Base-by-base conservation (phyloP, 1,140 invertebrate genomes). In the Melanaphis sacchari region DNA sequence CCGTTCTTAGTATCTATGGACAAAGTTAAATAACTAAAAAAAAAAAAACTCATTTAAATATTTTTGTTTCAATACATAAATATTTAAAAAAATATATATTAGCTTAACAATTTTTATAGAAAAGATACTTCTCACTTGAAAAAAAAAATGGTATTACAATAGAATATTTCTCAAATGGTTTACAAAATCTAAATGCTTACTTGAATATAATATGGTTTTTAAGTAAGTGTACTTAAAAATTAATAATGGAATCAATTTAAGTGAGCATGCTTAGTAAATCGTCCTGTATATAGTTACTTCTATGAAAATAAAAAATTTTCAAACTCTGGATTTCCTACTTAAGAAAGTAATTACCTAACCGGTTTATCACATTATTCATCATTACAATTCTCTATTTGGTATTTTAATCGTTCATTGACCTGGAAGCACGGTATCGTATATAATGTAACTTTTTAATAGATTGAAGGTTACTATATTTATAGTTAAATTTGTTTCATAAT, bases 371-470 rank as follows among this genome's bases (percentile, higher is more conserved):
- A 43, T 43, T 31, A 21, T 31, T 43, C 41, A 87, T 41, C 22
- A 87, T 41, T 87, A 87, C 41, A 38, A 84, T 46, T 87, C 31
- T 43, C 87, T 89, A 18, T 89, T 38, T 36, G 87, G n/a, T 38
- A 89, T 89, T 89, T 89, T 49, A 49, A 49, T 89, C 46, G 87
- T 89, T 26, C 87, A 36, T 89, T 49, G 46, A 89, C 87, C 87
- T 49, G 21, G 21, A 49, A 88, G 31, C n/a, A 76, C 0, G 18
- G 15, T 76, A n/a, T 31, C 31, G 31, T 76, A 76, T n/a, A 76
- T 76, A 76, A 36, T n/a, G n/a, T 66, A n/a, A 76, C 31, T 76
- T 76, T 76, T 76, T n/a, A 5, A 15, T n/a, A 76, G 2, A 5
- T 15, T 76, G 59, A 76, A 76, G 59, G 31, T 76, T 76, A 76